Base-by-base conservation (phyloP, 1,140 invertebrate species). In the Drosophila pseudoananassae region DNA sequence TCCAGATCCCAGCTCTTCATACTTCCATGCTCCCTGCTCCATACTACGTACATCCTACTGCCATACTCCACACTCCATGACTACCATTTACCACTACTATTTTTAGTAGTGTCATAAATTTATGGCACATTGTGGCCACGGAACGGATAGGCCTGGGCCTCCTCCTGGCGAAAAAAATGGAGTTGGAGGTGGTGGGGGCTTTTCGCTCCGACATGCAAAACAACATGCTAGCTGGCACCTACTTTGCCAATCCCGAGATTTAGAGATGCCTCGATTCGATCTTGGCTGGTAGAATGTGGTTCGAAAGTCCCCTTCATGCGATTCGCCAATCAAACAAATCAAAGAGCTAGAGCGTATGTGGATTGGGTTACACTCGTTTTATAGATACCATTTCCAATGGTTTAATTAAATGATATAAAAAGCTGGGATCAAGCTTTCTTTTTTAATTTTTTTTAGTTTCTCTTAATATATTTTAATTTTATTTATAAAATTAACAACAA, bases 81-180 rank as follows among this genome's bases (percentile, higher is more conserved):
- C 72, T 75, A 65, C 72, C 72, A 75, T 74, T 75, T 75, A 75
- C 72, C 71, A 75, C 72, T 55, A 85, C 75, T 78, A 80, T 85
- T 84, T 84, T 84, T 85, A 87, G 82, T 85, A 85, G 81, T 87
- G 78, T 81, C 81, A 85, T 85, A 85, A 87, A 85, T 85, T 85
- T 85, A 87, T 85, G 83, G 81, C 81, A 85, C 82, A 81, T 85
- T 85, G 81, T 81, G 56, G 74, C 55, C 46, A 31, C 49, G 20
- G 33, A 36, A 50, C 46, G 56, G 43, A 43, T 53, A 47, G 29
- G 55, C 49, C 17, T 3, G 14, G 27, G n/a, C 43, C 12, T 43
- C 40, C n/a, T 15, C 66, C 47, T 31, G 66, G 66, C 59, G 56
- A 33, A 15, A 38, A 43, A 31, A 0, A 20, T 20, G 45, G 23